Conservation (phyloP, 2,797 vertebrate species). For the Squalus acanthias region DNA sequence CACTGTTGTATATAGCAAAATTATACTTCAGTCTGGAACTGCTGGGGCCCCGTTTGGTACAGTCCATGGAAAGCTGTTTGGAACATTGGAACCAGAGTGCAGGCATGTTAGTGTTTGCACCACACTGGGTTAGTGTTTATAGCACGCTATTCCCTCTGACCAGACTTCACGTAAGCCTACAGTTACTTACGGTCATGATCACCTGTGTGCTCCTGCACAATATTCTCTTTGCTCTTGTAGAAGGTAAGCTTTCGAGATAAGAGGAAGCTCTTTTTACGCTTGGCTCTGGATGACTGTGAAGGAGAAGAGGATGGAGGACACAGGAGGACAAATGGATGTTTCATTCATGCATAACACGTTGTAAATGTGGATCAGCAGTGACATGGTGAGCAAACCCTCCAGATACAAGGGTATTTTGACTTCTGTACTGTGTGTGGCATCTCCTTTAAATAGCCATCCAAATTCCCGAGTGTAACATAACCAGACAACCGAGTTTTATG, state of each 20-base stretch:
- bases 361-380: conserved; percentile 26
- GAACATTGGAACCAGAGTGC: not conserved
- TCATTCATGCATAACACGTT: conserved; percentile 32
- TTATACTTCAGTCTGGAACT: not conserved
- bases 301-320: conserved; percentile 62
- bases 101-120: not conserved
- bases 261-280: conserved; percentile 99
- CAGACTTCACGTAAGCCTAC: conserved; percentile 47
- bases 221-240: conserved; percentile 99
- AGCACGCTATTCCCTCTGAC: conserved; percentile 49
- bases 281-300: conserved; percentile 96
- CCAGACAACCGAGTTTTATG: not conserved
- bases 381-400: not conserved
- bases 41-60: not conserved
- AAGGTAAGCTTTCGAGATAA: conserved; percentile 99
- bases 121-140: not conserved
- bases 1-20: not conserved
- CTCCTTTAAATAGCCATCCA: not conserved
- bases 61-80: not conserved
- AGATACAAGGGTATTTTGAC: not conserved
- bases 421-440: not conserved
- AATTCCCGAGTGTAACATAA: not conserved
- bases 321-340: conserved; percentile 27
- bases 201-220: conserved; percentile 83
- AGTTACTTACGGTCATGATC: conserved; percentile 95